Evolutionary conservation across 2,888 invertebrate genomes (phyloP).

Genomic region (Drosophila crucigera): DNA sequence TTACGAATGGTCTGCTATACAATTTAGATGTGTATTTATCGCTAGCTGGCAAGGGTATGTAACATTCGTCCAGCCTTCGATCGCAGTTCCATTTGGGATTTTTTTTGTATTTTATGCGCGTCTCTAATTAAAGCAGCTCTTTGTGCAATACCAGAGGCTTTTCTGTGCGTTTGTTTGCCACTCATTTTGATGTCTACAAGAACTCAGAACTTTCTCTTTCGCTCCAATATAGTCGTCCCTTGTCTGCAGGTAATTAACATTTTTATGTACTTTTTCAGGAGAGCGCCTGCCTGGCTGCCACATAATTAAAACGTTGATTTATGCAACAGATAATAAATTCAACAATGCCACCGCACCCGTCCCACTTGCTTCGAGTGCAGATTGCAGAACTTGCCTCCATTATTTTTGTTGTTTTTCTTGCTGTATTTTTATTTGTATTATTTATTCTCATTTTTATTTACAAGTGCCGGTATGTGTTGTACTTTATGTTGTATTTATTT

Average conservation of each 20-base stretch:
- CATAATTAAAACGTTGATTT: conserved; percentile 76
- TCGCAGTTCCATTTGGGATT: not conserved
- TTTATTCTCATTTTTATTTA: conserved; percentile 37
- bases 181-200: conserved; percentile 41
- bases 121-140: conserved; percentile 53
- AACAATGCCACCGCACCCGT: conserved; percentile 41
- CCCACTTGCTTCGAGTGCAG: conserved; percentile 7
- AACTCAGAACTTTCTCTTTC: conserved; percentile 10
- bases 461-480: conserved; percentile 19
- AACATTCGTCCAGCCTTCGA: not conserved
- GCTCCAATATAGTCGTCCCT: not conserved
- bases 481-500: conserved; percentile 50
- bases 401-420: conserved; percentile 2
- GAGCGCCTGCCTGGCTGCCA: conserved; percentile 40
- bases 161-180: conserved; percentile 34
- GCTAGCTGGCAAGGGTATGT: not conserved
- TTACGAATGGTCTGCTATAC: not conserved
- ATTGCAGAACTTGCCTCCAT: conserved; percentile 17
- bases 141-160: conserved; percentile 9
- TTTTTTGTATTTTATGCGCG: not conserved
- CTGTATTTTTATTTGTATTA: conserved; percentile 20
- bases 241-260: conserved; percentile 72
- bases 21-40: not conserved
- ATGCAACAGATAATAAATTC: conserved; percentile 67
- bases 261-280: conserved; percentile 69